Base-by-base conservation (phyloP, 1,140 invertebrate species). In the Drosophila nasuta region DNA sequence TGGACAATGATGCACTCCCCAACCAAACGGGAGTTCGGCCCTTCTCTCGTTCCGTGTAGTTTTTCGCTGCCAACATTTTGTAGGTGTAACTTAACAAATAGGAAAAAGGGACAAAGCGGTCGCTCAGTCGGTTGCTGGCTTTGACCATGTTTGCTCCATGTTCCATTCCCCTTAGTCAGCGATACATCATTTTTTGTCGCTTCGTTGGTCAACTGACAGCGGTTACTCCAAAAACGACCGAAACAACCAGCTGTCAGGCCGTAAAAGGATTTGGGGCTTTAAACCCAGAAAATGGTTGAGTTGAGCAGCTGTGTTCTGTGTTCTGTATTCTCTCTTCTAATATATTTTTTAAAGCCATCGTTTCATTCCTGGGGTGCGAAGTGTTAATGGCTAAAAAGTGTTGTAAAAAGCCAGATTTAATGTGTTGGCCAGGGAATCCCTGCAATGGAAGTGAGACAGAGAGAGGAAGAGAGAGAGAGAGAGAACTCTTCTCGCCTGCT, bases 141-240 rank as follows among this genome's bases (percentile, higher is more conserved):
- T 33, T 8, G 48, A 43, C 62, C 74, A 66, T 25, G 41, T 57
- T 49, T 48, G 20, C 41, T 43, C 41, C 41, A 13, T 43, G 33
- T 48, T 25, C 13, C 25, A 6, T 51, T 17, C 41, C 62, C 66
- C 67, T 28, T 17, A 28, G n/a, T 45, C 15, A 57, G 15, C 20
- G 57, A 75, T 76, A 83, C 68, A 80, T 83, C 81, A 83, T 86
- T 86, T 86, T 86, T 86, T 85, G 79, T 68, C 82, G 66, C 78
- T 81, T 86, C 70, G 75, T 67, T 81, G 79, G 78, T 58, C 51
- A 86, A 86, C 73, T 81, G 81, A 85, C 82, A 78, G 75, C 80
- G 68, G 75, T 82, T 67, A 56, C 51, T 77, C 78, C 33, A 66
- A 28, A 59, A 81, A 74, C 45, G 17, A 56, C 30, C 30, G 38